Evolutionary conservation across 2,113 vertebrate species (phyloP), one percentile per base, ranked within the genome.

Genomic region (Climacteris rufus): DNA sequence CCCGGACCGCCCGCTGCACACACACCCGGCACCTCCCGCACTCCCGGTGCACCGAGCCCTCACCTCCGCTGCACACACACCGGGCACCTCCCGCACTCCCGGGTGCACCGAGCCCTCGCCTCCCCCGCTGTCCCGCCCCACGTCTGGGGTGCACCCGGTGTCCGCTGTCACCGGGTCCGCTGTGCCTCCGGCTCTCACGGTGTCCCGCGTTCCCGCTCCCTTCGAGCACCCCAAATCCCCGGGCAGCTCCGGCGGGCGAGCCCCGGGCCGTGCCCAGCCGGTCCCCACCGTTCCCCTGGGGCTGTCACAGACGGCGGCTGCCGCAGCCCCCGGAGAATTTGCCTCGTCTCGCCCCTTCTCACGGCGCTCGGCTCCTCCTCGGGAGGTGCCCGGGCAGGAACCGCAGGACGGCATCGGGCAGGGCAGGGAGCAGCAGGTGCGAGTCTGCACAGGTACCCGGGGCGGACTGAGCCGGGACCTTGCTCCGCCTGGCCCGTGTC

Each of bases 211-310:
- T 50, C 5, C 50, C 15, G 11, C 13, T n/a, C 28, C 42, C 39
- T 33, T 53, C 3, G 1, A 49, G 39, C 30, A 37, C 44, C 65
- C 22, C 17, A 4, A 50, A 28, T 30, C 5, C 27, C n/a, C 1
- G 3, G n/a, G 40, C 30, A 42, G 13, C 63, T 42, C 75, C 7
- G 0, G 8, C 3, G 4, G 63, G 22, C 0, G 13, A 71, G 31
- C 63, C 45, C 33, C 7, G 13, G 60, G 50, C 44, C 1, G 7
- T 49, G 61, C 83, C n/a, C 35, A 22, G 19, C 35, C 7, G 6
- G 8, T 61, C 35, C 50, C 60, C 39, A 20, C 27, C 20, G 5
- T 7, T 28, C 40, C 40, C 56, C 33, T 0, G 7, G 45, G 28
- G 12, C 2, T 40, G 59, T 35, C 45, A 31, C 12, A 39, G 60